These are phyloP conservation scores for Tachina fera DNA, from an alignment of 2,888 invertebrate genomes.

Conservation along the genomic window DNA sequence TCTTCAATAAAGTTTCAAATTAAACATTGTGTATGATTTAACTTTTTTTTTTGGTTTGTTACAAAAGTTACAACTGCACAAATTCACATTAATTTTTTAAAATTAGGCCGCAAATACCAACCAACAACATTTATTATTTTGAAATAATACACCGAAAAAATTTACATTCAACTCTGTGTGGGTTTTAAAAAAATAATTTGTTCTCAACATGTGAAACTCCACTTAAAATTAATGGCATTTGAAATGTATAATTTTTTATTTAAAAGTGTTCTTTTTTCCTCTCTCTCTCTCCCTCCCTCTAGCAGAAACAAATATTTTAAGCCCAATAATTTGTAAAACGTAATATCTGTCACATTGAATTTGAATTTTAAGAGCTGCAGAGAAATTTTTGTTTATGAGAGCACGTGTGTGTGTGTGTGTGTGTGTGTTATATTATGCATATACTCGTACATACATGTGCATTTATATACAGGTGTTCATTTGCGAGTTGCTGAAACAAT, in stretches of 20 bases:
- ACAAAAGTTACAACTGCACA: background rate
- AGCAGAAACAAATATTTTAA: slow-evolving; percentile 52
- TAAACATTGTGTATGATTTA: background rate
- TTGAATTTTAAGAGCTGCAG: slow-evolving; percentile 57
- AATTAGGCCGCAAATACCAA: background rate
- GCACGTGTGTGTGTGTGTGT: background rate
- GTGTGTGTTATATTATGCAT: too few species aligned
- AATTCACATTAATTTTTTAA: slow-evolving; percentile 8
- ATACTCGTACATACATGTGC: background rate
- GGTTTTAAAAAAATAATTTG: slow-evolving; percentile 32
- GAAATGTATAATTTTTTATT: background rate
- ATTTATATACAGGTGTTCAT: background rate
- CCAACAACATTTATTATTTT: background rate
- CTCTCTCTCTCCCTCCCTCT: background rate
- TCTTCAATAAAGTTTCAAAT: background rate
- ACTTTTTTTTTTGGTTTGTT: background rate
- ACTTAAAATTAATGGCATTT: slow-evolving; percentile 24
- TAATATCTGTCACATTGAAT: slow-evolving; percentile 67
- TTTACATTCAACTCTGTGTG: slow-evolving; percentile 20
- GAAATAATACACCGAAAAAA: background rate
- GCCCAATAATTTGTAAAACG: slow-evolving; percentile 64
- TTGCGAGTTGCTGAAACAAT: slow-evolving; percentile 1
- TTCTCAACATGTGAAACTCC: slow-evolving; percentile 29
- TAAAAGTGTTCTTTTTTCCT: background rate
- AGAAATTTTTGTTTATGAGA: slow-evolving; percentile 15